phyloP scores from a whole-genome alignment of 2,113 vertebrate genomes.

The Ahaetulla prasina region DNA sequence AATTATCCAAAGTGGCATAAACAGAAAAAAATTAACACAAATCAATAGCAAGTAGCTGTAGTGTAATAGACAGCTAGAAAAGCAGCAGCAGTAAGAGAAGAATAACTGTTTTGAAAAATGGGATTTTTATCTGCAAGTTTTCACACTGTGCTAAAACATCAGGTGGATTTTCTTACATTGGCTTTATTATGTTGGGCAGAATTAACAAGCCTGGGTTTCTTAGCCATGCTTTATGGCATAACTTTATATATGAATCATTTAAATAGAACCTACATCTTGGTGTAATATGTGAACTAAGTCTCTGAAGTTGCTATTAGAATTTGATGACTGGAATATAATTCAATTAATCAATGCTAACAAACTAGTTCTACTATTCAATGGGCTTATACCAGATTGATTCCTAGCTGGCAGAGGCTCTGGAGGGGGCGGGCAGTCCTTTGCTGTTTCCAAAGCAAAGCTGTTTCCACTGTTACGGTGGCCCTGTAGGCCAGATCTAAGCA shows the following conservation, averaged over 20 bases:
- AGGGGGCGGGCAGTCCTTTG: no score
- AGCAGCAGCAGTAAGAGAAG: neutral
- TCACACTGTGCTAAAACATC: neutral
- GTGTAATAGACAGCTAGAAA: neutral
- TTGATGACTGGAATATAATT: neutral
- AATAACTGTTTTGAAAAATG: neutral
- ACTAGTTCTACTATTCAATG: neutral
- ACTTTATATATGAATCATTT: neutral
- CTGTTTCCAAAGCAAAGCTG: no score
- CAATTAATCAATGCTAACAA: neutral
- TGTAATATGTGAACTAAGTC: neutral
- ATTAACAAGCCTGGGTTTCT: neutral
- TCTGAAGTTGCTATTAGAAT: neutral
- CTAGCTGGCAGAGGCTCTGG: neutral
- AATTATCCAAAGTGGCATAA: neutral
- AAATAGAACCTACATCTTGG: neutral
- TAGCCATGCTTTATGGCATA: neutral
- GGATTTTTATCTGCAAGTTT: neutral
- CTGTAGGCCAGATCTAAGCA: no score
- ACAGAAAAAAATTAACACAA: neutral
- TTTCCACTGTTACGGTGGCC: no score
- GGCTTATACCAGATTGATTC: neutral
- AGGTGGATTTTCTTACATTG: neutral
- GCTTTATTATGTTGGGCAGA: neutral
- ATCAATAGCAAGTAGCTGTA: neutral